Evolutionary conservation across 2,888 invertebrate genomes (phyloP), one percentile per base, ranked within the genome.

Genomic region (Lasioglossum vierecki): DNA sequence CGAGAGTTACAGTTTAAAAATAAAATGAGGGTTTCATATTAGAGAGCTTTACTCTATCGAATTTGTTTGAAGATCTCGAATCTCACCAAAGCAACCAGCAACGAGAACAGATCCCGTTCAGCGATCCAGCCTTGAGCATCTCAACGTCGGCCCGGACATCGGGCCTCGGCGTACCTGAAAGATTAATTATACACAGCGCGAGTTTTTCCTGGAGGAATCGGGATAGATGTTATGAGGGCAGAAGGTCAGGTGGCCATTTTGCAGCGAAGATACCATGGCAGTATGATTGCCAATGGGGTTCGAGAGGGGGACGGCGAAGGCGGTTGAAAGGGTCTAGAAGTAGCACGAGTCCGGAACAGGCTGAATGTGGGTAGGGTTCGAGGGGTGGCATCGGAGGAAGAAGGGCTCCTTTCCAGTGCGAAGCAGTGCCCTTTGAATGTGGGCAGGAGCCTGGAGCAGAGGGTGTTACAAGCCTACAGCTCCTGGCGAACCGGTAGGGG

Each of bases 221-320:
- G 57, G 78, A 74, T 79, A 60, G 72, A 80, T 57, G 85, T 85
- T 71, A 85, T 74, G 76, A 76, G 86, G 86, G 88, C 85, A 85
- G 89, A 88, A 85, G 86, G 88, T 90, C 90, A 91, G 91, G 92
- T 92, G 90, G 93, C 93, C 93, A 93, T 93, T 93, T 93, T 93
- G 91, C 90, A 81, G 86, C 82, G 85, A 88, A 90, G 92, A 91
- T 91, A 92, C 91, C 89, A 92, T 92, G 89, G 92, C 91, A 90
- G 91, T 88, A 90, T 89, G 90, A 90, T 91, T 91, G 90, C 91
- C 91, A 91, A 91, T 91, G 90, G 91, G 91, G 89, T 91, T 88
- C 87, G 89, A 91, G 89, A 83, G 80, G 85, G 84, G 83, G 84
- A 90, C 81, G 88, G 80, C 82, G 87, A 87, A 84, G 88, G 88